Evolutionary conservation across 2,888 invertebrate species (phyloP).

Genomic region (Sesia apiformis): DNA sequence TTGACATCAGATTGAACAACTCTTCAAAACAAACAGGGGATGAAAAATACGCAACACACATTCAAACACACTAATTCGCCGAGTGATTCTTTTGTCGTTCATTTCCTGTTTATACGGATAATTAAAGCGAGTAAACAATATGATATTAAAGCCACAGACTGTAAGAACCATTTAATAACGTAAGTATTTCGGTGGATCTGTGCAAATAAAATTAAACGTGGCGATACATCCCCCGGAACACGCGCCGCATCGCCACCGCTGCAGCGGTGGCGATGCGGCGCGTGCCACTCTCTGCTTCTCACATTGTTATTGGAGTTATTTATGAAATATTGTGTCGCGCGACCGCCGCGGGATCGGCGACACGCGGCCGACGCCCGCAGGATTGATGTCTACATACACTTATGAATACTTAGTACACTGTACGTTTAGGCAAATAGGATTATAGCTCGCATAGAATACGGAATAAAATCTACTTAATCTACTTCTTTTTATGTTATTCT

Average conservation of each 20-base stretch:
- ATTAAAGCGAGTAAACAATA: no score
- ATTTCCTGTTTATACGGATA: not conserved
- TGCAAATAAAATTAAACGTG: slow-evolving; percentile 56
- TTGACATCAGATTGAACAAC: no score
- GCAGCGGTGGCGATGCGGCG: slow-evolving; percentile 20
- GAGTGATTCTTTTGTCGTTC: not conserved
- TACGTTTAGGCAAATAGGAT: not conserved
- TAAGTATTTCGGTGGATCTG: slow-evolving; percentile 12
- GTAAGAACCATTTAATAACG: not conserved
- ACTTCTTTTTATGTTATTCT: no score
- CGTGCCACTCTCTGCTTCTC: slow-evolving; percentile 30
- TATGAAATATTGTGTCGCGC: slow-evolving; percentile 60
- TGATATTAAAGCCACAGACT: no score
- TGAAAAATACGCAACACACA: no score
- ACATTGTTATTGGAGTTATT: slow-evolving; percentile 57
- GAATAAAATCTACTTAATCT: not conserved
- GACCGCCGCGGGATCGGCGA: slow-evolving; percentile 30
- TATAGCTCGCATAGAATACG: not conserved
- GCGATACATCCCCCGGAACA: slow-evolving; percentile 29
- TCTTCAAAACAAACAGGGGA: no score
- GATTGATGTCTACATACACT: slow-evolving; percentile 36
- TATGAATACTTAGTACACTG: slow-evolving; percentile 22
- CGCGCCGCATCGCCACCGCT: slow-evolving; percentile 21
- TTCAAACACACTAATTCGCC: no score
- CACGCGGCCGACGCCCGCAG: slow-evolving; percentile 37